These are phyloP conservation scores for Argyresthia albistria DNA, from an alignment of 2,888 invertebrate genomes.

Conservation along the genomic window DNA sequence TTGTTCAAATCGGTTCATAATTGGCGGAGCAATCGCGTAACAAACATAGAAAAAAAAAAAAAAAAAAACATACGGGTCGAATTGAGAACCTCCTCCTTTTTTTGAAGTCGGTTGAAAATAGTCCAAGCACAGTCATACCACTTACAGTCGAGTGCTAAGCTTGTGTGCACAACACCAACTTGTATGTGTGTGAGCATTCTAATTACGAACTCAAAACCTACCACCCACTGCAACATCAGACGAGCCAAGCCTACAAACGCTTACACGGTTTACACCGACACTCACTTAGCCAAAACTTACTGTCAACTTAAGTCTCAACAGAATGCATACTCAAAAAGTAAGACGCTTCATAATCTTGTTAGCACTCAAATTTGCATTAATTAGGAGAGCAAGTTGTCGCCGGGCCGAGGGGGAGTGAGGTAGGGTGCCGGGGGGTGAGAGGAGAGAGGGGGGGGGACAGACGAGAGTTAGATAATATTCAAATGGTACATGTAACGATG, in stretches of 20 bases:
- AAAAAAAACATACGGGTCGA: no score
- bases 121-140: no score
- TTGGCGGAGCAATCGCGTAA: no score
- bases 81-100: no score
- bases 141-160: background rate
- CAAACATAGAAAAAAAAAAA: no score
- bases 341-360: slow-evolving; percentile 69
- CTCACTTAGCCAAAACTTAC: slow-evolving; percentile 36
- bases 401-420: slow-evolving; percentile 28
- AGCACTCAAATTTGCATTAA: slow-evolving; percentile 73
- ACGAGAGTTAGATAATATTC: slow-evolving; percentile 62
- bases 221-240: no score
- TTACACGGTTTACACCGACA: slow-evolving; percentile 15
- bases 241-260: background rate
- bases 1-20: no score
- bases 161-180: no score
- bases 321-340: slow-evolving; percentile 57
- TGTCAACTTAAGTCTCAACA: slow-evolving; percentile 12
- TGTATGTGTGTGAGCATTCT: no score
- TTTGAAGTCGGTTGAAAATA: no score
- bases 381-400: slow-evolving; percentile 61
- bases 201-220: no score
- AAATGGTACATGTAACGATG: slow-evolving; percentile 72
- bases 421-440: slow-evolving; percentile 14
- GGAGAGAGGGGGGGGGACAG: slow-evolving; percentile 17